Evolutionary conservation across 2,797 vertebrate genomes (phyloP).

Genomic region (Urophycis tenuis): DNA sequence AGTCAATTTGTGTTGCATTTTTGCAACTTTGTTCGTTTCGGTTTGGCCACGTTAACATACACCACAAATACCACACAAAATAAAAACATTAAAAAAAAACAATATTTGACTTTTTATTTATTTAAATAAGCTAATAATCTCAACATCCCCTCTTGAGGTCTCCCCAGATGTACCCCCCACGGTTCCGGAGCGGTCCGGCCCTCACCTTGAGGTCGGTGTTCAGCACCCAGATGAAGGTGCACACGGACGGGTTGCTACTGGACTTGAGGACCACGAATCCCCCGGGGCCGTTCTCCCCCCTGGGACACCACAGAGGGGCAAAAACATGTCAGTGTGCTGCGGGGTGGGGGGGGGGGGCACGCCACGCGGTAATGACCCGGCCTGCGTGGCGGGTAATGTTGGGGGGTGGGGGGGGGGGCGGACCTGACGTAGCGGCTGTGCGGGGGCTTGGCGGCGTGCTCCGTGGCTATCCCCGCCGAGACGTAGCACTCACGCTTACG

Average conservation of each 20-base stretch:
- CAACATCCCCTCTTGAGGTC: no score
- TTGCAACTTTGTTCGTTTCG: no score
- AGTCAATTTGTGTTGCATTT: no score
- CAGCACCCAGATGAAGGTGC: conserved; percentile 95
- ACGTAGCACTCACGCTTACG: conserved; percentile 84
- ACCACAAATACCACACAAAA: background rate
- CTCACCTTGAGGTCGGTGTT: conserved; percentile 95
- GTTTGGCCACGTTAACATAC: background rate
- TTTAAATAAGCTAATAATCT: no score
- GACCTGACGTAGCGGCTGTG: conserved; percentile 84
- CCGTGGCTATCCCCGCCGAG: conserved; percentile 85
- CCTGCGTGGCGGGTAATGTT: no score
- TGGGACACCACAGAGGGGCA: conserved; percentile 42
- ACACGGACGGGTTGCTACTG: conserved; percentile 80
- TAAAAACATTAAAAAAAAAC: background rate
- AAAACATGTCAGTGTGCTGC: no score
- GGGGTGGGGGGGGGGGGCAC: background rate
- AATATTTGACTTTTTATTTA: no score
- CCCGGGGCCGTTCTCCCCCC: conserved; percentile 93
- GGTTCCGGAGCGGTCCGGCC: no score
- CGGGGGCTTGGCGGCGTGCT: conserved; percentile 76
- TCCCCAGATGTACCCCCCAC: no score
- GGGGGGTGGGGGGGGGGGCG: conserved; percentile 20
- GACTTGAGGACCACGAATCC: conserved; percentile 90
- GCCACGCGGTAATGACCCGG: no score